Evolutionary conservation across 1,140 invertebrate genomes (phyloP), one percentile per base, ranked within the genome.

Genomic region (Philotrypesis tridentata): DNA sequence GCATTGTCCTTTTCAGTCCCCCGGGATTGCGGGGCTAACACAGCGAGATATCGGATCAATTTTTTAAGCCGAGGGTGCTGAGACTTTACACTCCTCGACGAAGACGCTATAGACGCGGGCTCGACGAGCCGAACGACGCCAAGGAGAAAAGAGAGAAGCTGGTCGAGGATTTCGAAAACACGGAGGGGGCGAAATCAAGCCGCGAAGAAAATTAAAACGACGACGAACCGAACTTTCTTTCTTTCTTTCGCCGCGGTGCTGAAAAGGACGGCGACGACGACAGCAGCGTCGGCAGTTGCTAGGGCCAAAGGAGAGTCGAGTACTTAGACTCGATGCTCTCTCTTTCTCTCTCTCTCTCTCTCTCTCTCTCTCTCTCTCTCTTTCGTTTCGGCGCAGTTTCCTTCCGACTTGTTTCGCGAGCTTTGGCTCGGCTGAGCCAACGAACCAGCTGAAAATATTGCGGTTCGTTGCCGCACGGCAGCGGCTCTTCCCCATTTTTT

Each of bases 31-130:
- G 85, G 87, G 89, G 88, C 89, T 88, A 91, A 91, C 90, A 89
- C 90, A 87, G 85, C 89, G 88, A 90, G 90, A 87, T 88, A 88
- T 88, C 86, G 86, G 87, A 87, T 88, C 86, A 87, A 88, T 88
- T 88, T 88, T 88, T 88, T 86, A 92, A 92, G 90, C 90, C 89
- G 89, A 87, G 86, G 86, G 90, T 91, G 90, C 88, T 84, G 91
- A 91, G 89, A 91, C 89, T 91, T 91, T 91, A 90, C 89, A 91
- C 90, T 91, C 87, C 90, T 91, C 88, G 86, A 90, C n/a, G 88
- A 85, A 89, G 88, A 85, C 79, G 85, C 80, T 23, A 31, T 33
- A 25, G 23, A 25, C 25, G 8, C 6, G 43, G 74, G n/a, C 12
- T 27, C 6, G 11, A 27, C 8, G 25, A 61, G 86, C 84, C 86